Conservation (phyloP, 2,797 vertebrate genomes). For the Enteromius trimaculatus region DNA sequence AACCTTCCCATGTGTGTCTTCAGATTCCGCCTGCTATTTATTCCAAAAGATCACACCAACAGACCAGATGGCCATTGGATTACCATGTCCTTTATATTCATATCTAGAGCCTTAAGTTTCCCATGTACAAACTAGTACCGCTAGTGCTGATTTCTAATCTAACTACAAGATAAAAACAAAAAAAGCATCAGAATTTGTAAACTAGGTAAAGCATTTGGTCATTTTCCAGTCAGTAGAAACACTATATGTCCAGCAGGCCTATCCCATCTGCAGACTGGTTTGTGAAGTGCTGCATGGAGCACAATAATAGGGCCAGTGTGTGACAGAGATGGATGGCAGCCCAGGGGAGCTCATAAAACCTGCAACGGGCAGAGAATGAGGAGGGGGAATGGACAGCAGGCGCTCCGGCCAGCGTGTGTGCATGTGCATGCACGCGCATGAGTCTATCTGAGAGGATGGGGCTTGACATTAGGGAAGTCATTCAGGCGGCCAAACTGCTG, state of each 20-base stretch:
- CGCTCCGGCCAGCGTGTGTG: conserved; percentile 69
- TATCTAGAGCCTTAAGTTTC: conserved; percentile 75
- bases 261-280: conserved; percentile 81
- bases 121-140: conserved; percentile 66
- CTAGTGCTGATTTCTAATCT: not conserved
- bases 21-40: conserved; percentile 79
- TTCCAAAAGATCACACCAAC: conserved; percentile 78
- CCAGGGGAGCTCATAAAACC: conserved; percentile 87
- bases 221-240: conserved; percentile 76
- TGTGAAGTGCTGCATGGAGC: conserved; percentile 75
- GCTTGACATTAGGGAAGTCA: conserved; percentile 78
- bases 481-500: conserved; percentile 76
- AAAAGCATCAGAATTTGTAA: not conserved
- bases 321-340: conserved; percentile 86
- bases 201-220: conserved; percentile 66
- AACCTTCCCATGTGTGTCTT: conserved; percentile 74
- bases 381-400: conserved; percentile 79
- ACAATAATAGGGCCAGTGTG: conserved; percentile 84
- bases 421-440: conserved; percentile 36
- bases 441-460: conserved; percentile 64
- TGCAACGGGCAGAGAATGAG: conserved; percentile 70
- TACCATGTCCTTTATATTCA: conserved; percentile 83
- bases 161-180: not conserved
- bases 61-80: conserved; percentile 82
- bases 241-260: conserved; percentile 78